Evolutionary conservation across 2,797 vertebrate genomes (phyloP).

Genomic region (Vultur gryphus): DNA sequence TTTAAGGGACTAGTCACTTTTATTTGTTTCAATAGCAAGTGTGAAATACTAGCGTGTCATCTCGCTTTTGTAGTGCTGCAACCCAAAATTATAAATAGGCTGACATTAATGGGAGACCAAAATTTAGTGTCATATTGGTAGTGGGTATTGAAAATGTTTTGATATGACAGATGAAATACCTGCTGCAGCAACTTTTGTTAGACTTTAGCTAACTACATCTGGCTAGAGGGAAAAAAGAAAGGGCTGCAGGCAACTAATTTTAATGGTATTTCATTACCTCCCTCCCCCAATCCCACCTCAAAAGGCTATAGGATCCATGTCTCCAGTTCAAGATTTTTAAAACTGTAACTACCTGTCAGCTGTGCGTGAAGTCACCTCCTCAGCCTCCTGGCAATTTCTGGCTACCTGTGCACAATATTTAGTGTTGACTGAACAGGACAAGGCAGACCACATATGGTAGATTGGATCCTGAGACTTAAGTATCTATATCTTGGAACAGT

Average conservation of each 20-base stretch:
- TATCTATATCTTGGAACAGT: neutral
- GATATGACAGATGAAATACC: constrained; percentile 71
- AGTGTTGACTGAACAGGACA: neutral
- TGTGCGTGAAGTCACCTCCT: neutral
- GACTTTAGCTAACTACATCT: constrained; percentile 49
- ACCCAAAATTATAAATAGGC: constrained; percentile 73
- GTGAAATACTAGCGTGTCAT: constrained; percentile 73
- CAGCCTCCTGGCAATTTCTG: neutral
- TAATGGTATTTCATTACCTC: constrained; percentile 23
- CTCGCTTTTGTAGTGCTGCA: constrained; percentile 56
- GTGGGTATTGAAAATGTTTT: constrained; percentile 72
- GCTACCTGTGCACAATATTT: neutral
- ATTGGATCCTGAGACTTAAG: neutral
- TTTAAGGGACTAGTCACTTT: constrained; percentile 65
- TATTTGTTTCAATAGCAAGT: constrained; percentile 66
- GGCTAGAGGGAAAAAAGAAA: neutral
- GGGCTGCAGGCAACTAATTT: constrained; percentile 18
- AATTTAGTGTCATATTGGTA: constrained; percentile 69
- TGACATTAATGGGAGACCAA: constrained; percentile 72
- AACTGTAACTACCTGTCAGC: neutral
- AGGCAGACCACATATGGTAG: neutral
- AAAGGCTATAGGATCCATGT: neutral
- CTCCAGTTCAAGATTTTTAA: neutral
- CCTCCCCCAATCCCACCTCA: neutral
- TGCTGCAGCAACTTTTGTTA: constrained; percentile 60